These are phyloP conservation scores for Chelon labrosus DNA, from an alignment of 2,797 vertebrate genomes.

Conservation along the genomic window DNA sequence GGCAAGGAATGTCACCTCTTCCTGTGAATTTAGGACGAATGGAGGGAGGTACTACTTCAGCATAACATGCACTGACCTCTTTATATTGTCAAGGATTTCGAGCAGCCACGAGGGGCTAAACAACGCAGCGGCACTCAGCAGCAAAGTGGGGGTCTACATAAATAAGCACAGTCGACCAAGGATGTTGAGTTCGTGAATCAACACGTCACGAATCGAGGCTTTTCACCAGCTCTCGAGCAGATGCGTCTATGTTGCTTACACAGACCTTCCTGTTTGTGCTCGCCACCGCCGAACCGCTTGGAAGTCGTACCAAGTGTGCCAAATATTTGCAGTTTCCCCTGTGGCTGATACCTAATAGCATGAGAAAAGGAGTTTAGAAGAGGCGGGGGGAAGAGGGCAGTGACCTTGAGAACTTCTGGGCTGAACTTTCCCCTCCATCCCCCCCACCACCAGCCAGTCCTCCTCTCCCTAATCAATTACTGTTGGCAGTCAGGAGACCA, in stretches of 20 bases:
- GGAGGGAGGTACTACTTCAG: conserved; percentile 39
- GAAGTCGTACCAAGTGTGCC: conserved; percentile 71
- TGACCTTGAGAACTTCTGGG: conserved; percentile 83
- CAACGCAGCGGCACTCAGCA: conserved; percentile 39
- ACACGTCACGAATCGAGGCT: conserved; percentile 33
- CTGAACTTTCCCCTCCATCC: conserved; percentile 80
- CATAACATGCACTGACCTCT: conserved; percentile 61
- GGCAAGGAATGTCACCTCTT: conserved; percentile 73
- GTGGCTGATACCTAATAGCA: conserved; percentile 83
- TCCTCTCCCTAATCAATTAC: conserved; percentile 86
- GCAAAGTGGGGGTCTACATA: conserved; percentile 51
- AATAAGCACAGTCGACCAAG: conserved; percentile 61
- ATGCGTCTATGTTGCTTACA: conserved; percentile 63
- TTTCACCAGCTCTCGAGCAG: conserved; percentile 51
- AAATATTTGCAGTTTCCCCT: conserved; percentile 81
- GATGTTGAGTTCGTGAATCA: conserved; percentile 62
- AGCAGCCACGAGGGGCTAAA: conserved; percentile 59
- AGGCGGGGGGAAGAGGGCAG: conserved; percentile 67
- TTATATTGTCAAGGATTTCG: conserved; percentile 60
- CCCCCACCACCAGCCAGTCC: conserved; percentile 57
- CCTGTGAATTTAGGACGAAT: conserved; percentile 57
- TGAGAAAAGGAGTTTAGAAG: conserved; percentile 77
- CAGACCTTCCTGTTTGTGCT: conserved; percentile 77
- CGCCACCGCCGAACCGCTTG: conserved; percentile 62
- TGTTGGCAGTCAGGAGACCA: conserved; percentile 86